These are phyloP conservation scores for Gobiocypris rarus DNA, from an alignment of 2,113 vertebrate genomes.

Conservation along the genomic window DNA sequence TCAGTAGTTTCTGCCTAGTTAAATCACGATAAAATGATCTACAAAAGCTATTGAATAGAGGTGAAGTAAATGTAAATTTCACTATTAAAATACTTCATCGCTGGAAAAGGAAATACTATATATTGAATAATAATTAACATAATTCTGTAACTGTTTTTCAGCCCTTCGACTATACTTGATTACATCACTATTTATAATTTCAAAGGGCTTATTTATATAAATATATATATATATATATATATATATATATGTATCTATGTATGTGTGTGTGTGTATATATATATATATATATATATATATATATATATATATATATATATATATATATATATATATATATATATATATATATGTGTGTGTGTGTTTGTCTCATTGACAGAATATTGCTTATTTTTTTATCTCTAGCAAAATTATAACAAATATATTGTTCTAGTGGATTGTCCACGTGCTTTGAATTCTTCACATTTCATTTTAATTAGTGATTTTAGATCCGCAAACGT, in stretches of 20 bases:
- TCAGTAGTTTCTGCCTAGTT: background rate
- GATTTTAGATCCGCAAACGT: slow-evolving; percentile 23
- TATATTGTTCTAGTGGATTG: background rate
- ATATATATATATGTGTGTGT: no score
- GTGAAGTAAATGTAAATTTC: background rate
- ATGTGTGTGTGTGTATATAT: no score
- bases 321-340: no score
- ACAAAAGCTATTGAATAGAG: background rate
- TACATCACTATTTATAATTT: background rate
- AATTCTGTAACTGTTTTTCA: background rate
- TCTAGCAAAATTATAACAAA: background rate
- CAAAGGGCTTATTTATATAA: no score
- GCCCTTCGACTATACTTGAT: background rate
- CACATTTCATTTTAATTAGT: background rate
- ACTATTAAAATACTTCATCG: background rate
- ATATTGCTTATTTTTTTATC: background rate
- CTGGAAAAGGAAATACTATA: background rate
- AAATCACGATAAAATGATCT: background rate
- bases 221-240: no score
- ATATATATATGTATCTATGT: no score
- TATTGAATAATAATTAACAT: background rate
- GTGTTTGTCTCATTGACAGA: background rate
- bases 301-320: no score
- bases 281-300: no score
- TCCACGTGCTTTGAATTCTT: background rate